phyloP scores from a whole-genome alignment of 2,113 vertebrate species.

The Illadopsis cleaveri region DNA sequence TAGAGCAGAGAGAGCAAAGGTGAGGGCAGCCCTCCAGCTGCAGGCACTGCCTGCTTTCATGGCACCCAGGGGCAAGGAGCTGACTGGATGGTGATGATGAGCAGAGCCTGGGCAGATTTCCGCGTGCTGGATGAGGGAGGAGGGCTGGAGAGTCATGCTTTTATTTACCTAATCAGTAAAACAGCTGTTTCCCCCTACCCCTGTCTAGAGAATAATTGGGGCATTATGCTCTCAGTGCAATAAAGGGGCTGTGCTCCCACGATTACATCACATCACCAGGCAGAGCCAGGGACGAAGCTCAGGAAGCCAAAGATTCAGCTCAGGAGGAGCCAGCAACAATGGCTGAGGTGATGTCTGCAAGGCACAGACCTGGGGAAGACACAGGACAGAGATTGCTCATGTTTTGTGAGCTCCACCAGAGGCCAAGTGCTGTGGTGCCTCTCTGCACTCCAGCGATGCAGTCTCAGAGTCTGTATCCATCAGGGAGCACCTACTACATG shows the following conservation, averaged over 20 bases:
- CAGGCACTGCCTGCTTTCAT: background rate
- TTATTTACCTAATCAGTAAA: slow-evolving; percentile 1
- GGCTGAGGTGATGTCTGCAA: slow-evolving; percentile 59
- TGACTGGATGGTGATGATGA: background rate
- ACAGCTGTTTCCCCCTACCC: background rate
- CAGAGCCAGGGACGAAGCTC: slow-evolving; percentile 14
- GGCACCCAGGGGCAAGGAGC: background rate
- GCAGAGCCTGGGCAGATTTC: background rate
- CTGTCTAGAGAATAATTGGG: background rate
- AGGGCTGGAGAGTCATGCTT: background rate
- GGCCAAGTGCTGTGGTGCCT: background rate
- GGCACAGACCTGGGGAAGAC: background rate
- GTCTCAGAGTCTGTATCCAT: background rate
- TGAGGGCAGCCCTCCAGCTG: slow-evolving; percentile 46
- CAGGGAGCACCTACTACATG: accelerated
- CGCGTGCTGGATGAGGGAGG: background rate
- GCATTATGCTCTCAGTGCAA: background rate
- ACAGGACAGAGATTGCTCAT: background rate
- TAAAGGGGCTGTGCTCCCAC: background rate
- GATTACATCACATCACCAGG: background rate
- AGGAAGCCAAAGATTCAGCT: background rate
- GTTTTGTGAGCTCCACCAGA: background rate
- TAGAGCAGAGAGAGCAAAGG: background rate
- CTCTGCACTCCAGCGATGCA: background rate
- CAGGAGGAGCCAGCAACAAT: slow-evolving; percentile 35